Base-by-base conservation (phyloP, 2,888 invertebrate species). In the Argynnis bischoffii region DNA sequence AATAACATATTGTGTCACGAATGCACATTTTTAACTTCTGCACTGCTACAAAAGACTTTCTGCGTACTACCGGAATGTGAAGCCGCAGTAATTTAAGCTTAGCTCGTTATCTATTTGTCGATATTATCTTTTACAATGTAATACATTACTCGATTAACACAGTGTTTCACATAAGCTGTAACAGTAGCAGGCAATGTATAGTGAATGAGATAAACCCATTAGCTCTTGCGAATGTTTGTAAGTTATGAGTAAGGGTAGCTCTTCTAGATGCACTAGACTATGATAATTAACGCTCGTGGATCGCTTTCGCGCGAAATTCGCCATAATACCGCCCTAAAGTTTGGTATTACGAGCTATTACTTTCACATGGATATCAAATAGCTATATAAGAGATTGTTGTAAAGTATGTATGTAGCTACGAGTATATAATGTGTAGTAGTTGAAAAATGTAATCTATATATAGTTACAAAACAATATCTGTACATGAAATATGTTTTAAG, bases 251-350 rank as follows among this genome's bases (percentile, higher is more conserved):
- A 59, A 53, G 72, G 71, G 75, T 71, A n/a, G 76, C 86, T 79
- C 89, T 89, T 78, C 76, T 80, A 80, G 78, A 79, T 80, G 84
- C 89, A 85, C 84, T 83, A 89, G 89, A 90, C 90, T 88, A 88
- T 83, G 79, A 87, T 89, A 90, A 90, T 90, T 89, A 88, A 83
- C 82, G 84, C 80, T 77, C 75, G 75, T 78, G 77, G 79, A 82
- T 84, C 77, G 81, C 77, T 81, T 80, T 79, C 74, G 77, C 76
- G 75, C 74, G 67, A 74, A 76, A 75, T 75, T 74, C 72, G 66
- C 71, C 69, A 69, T 72, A 69, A 70, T 69, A 68, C 73, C 61
- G 61, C 65, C 61, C 64, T 55, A 64, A 70, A 72, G 64, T 72
- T 60, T 46, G 67, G 26, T 60, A 60, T 67, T 18, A 61, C 35